These are phyloP conservation scores for Sceloporus undulatus DNA, from an alignment of 2,113 vertebrate genomes.

Conservation along the genomic window DNA sequence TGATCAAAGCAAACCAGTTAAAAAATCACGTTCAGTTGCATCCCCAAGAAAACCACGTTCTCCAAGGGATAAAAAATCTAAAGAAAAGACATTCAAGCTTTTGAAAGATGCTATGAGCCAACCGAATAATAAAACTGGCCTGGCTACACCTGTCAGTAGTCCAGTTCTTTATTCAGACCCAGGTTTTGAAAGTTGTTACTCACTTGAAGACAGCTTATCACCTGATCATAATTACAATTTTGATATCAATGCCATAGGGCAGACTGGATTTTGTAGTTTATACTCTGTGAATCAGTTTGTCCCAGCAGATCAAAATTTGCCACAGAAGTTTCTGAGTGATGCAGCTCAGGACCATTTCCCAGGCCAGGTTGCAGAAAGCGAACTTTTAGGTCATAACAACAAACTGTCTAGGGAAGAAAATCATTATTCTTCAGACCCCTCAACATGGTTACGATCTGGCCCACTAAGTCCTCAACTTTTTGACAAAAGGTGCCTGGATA, in stretches of 20 bases:
- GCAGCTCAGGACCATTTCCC: conserved; percentile 88
- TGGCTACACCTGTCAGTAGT: conserved; percentile 82
- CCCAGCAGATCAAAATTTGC: conserved; percentile 93
- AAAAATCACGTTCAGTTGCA: conserved; percentile 75
- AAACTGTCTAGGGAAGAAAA: conserved; percentile 82
- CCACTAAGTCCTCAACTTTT: conserved; percentile 88
- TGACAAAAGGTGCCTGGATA: conserved; percentile 81
- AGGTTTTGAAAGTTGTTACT: conserved; percentile 92
- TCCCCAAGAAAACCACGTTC: conserved; percentile 84
- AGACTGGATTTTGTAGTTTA: conserved; percentile 91
- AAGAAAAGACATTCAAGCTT: conserved; percentile 82
- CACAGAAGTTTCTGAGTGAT: conserved; percentile 95
- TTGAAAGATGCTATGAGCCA: conserved; percentile 80
- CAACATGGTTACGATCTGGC: conserved; percentile 76
- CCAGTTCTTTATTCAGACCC: conserved; percentile 88
- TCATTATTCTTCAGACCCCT: conserved; percentile 71
- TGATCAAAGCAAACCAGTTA: conserved; percentile 79
- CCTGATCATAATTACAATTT: conserved; percentile 96
- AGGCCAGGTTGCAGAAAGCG: conserved; percentile 77
- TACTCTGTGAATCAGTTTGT: conserved; percentile 95
- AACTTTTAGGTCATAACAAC: conserved; percentile 75
- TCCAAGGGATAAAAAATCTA: conserved; percentile 80
- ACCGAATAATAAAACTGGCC: conserved; percentile 75
- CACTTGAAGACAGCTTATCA: conserved; percentile 94
- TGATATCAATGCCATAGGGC: conserved; percentile 94